Conservation (phyloP, 1,140 invertebrate genomes). For the Geopemphigus sp. region DNA sequence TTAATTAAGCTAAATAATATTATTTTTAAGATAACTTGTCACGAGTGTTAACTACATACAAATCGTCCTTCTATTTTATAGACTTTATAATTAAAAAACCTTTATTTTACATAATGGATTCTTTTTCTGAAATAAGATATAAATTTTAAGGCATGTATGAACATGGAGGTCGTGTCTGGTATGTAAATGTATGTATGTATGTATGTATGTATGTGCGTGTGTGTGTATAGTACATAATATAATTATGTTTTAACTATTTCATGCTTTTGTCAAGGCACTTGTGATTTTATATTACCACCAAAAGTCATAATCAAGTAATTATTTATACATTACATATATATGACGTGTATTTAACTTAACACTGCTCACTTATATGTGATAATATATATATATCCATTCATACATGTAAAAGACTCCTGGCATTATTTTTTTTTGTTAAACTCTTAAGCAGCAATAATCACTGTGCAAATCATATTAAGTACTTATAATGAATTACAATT, state of each 20-base stretch:
- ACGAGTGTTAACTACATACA: slow-evolving; percentile 44
- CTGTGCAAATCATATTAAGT: neutral
- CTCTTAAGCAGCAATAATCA: slow-evolving; percentile 33
- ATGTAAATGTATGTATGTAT: neutral
- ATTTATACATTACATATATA: slow-evolving; percentile 28
- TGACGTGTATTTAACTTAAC: slow-evolving; percentile 4
- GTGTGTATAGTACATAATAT: too few species aligned
- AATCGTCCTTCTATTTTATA: slow-evolving; percentile 48
- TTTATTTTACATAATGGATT: slow-evolving; percentile 45
- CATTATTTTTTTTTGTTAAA: slow-evolving; percentile 37
- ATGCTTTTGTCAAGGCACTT: neutral
- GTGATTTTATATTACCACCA: slow-evolving; percentile 34
- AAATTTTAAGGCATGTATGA: slow-evolving; percentile 12
- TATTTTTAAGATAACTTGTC: slow-evolving; percentile 48
- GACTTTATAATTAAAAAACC: slow-evolving; percentile 1
- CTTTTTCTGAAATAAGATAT: slow-evolving; percentile 33
- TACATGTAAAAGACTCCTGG: slow-evolving; percentile 1
- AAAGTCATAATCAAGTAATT: slow-evolving; percentile 37
- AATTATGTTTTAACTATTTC: neutral
- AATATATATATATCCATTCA: neutral
- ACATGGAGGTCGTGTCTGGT: slow-evolving; percentile 22
- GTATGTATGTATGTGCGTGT: too few species aligned
- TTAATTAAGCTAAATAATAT: slow-evolving; percentile 43
- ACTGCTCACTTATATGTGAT: slow-evolving; percentile 39
- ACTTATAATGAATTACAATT: slow-evolving; percentile 8